A percentile compares a stretch with the other conserved stretches of the same genome.
Conservation (phyloP, 2,797 vertebrate species). For the Bryconaethiops microstoma region DNA sequence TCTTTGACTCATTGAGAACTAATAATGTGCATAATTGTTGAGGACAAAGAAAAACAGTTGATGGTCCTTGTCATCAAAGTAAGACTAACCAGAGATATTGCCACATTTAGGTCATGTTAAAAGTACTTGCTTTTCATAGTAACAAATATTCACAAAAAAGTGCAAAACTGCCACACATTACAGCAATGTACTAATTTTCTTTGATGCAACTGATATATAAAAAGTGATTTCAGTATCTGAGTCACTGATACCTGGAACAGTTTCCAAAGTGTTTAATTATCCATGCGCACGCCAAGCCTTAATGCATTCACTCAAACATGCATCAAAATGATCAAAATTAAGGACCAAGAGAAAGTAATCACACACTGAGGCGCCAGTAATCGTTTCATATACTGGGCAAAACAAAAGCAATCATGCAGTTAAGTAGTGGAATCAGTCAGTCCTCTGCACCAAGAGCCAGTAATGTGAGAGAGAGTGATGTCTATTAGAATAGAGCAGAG, state of each 20-base stretch:
- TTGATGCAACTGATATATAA: neutral
- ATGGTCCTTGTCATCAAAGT: too few species aligned
- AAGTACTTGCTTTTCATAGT: too few species aligned
- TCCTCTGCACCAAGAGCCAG: constrained; percentile 68
- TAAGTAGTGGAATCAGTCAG: constrained; percentile 56
- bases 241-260: neutral
- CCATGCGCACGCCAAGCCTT: neutral
- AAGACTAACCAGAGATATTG: too few species aligned
- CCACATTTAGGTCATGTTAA: too few species aligned
- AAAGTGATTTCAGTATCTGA: neutral
- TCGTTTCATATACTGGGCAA: constrained; percentile 67
- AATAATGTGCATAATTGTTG: too few species aligned
- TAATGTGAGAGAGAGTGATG: constrained; percentile 59
- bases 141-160: too few species aligned
- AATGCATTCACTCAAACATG: neutral
- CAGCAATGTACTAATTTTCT: neutral
- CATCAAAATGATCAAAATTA: neutral
- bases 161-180: too few species aligned
- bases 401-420: constrained; percentile 57
- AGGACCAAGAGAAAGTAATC: neutral
- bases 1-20: too few species aligned
- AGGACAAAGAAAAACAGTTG: too few species aligned
- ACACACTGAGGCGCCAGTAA: constrained; percentile 53
- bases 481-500: constrained; percentile 44
- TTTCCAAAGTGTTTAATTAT: neutral